Conservation (phyloP, 2,888 invertebrate species). For the Salpingus planirostris region DNA sequence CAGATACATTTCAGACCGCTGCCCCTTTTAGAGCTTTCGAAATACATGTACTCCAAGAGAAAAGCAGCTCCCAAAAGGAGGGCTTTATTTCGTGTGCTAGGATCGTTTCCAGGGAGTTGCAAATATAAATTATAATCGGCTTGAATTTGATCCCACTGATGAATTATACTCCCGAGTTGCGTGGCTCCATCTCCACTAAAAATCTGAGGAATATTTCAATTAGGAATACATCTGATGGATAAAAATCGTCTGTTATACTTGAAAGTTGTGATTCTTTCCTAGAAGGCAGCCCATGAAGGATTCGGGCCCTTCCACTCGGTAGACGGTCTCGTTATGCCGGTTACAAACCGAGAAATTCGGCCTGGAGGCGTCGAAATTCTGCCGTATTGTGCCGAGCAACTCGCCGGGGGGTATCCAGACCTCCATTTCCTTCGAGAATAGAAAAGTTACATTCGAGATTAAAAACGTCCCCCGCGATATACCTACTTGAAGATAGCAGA, state of each 20-base stretch:
- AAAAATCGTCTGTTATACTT: too few relatives aligned
- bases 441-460: too few relatives aligned
- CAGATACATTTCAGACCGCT: conserved; percentile 25
- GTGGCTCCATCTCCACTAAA: conserved; percentile 50
- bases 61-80: conserved; percentile 73
- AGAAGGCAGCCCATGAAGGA: conserved; percentile 47
- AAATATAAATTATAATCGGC: conserved; percentile 66
- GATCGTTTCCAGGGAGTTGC: conserved; percentile 60
- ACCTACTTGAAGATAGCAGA: conserved; percentile 59
- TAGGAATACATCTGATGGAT: not conserved
- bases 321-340: conserved; percentile 52
- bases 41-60: conserved; percentile 64
- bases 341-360: conserved; percentile 64
- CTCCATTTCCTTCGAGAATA: conserved; percentile 51
- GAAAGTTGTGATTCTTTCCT: conserved; percentile 54
- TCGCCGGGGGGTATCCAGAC: conserved; percentile 65
- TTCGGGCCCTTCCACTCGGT: conserved; percentile 66
- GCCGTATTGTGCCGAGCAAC: conserved; percentile 59
- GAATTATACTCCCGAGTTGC: conserved; percentile 58
- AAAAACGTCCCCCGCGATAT: too few relatives aligned
- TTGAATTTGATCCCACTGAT: conserved; percentile 61
- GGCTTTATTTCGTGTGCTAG: conserved; percentile 70
- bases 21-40: conserved; percentile 45
- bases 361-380: conserved; percentile 57
- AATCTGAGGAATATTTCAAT: conserved; percentile 39